These are phyloP conservation scores for Spilogale gracilis DNA, from an alignment of 2,113 vertebrate genomes.

Conservation along the genomic window DNA sequence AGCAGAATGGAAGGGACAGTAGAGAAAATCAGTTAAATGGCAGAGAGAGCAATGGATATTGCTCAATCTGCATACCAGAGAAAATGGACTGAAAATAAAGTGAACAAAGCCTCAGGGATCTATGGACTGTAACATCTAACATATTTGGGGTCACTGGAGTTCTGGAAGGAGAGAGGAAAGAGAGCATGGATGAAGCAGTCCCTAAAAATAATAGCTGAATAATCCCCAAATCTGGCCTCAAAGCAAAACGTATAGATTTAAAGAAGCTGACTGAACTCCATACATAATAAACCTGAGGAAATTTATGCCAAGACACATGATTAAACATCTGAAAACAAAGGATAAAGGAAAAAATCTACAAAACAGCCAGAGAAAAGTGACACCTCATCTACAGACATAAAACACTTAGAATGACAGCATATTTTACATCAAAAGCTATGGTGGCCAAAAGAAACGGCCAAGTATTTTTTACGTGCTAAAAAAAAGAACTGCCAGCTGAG, in stretches of 20 bases:
- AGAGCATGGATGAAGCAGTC: neutral
- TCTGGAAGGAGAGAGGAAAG: neutral
- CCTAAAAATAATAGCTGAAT: neutral
- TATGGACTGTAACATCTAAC: neutral
- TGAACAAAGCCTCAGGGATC: neutral
- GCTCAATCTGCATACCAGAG: neutral
- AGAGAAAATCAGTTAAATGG: neutral
- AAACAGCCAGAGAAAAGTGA: neutral
- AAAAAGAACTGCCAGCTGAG: neutral
- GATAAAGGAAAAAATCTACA: conserved; percentile 4
- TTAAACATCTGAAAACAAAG: conserved; percentile 7
- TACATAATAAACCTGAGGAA: neutral
- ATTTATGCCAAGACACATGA: neutral
- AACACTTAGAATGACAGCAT: neutral
- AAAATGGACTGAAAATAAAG: neutral
- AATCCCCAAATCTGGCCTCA: neutral
- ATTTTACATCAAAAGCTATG: neutral
- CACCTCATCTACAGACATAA: neutral
- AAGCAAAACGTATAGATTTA: neutral
- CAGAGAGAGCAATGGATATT: neutral
- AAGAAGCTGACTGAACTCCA: neutral
- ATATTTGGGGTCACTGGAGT: neutral
- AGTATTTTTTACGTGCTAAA: neutral
- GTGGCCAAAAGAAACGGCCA: neutral
- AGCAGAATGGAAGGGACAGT: neutral